phyloP scores from a whole-genome alignment of 2,113 vertebrate species.

The Epinephelus cyanopodus region DNA sequence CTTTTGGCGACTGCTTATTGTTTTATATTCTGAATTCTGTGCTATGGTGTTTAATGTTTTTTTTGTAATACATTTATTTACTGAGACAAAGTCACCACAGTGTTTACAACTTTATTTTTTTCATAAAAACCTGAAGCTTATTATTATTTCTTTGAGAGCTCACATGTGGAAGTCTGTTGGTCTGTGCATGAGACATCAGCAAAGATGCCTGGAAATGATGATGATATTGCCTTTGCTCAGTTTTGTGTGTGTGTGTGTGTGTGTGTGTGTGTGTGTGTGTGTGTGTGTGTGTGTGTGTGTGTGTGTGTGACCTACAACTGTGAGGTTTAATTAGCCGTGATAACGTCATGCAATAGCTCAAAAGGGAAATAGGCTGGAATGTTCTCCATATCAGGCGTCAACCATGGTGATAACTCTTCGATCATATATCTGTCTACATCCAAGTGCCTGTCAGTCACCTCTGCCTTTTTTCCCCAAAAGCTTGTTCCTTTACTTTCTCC shows the following conservation, averaged over 20 bases:
- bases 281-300: too few relatives aligned
- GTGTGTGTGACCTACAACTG: background rate
- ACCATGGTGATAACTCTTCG: background rate
- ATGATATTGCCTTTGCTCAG: too few relatives aligned
- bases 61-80: too few relatives aligned
- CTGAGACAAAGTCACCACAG: too few relatives aligned
- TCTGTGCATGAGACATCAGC: too few relatives aligned
- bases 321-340: conserved; percentile 53
- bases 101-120: too few relatives aligned
- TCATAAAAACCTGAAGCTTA: too few relatives aligned
- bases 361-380: conserved; percentile 44
- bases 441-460: background rate
- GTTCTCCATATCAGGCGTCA: background rate
- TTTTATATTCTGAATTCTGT: background rate
- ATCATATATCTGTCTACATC: background rate
- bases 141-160: too few relatives aligned
- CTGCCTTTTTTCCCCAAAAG: background rate
- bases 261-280: background rate
- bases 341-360: conserved; percentile 7
- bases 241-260: too few relatives aligned
- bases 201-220: too few relatives aligned
- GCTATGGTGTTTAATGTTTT: background rate
- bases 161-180: too few relatives aligned
- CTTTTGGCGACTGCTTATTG: background rate
- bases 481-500: background rate